Conservation (phyloP, 2,113 vertebrate species). For the Morone saxatilis region DNA sequence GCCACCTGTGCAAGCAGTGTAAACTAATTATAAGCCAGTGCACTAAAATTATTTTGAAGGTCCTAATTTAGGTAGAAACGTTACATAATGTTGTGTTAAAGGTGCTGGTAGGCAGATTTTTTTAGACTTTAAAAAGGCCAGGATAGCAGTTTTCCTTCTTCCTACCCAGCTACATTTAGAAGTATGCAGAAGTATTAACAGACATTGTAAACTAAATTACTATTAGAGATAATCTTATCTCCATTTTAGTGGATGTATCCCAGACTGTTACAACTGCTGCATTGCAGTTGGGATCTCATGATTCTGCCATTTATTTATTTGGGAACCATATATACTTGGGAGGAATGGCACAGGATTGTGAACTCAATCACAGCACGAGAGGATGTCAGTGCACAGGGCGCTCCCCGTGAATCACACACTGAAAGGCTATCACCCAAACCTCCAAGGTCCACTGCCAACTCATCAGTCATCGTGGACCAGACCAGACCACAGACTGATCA, state of each 20-base stretch:
- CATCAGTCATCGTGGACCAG: slow-evolving; percentile 82
- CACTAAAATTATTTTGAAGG: too few relatives aligned
- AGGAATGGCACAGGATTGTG: slow-evolving; percentile 76
- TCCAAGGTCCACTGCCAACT: slow-evolving; percentile 84
- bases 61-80: too few relatives aligned
- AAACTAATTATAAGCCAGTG: too few relatives aligned
- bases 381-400: slow-evolving; percentile 79
- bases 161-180: slow-evolving; percentile 3
- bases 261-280: slow-evolving; percentile 46
- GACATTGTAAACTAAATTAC: slow-evolving; percentile 12
- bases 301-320: slow-evolving; percentile 79
- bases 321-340: slow-evolving; percentile 70
- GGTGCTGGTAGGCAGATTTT: not conserved
- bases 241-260: slow-evolving; percentile 9
- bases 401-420: slow-evolving; percentile 84
- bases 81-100: not conserved
- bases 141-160: not conserved
- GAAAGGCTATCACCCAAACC: slow-evolving; percentile 87
- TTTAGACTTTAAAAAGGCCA: not conserved
- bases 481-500: slow-evolving; percentile 77
- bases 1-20: too few relatives aligned
- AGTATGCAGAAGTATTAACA: slow-evolving; percentile 23
- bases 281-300: slow-evolving; percentile 65
- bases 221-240: slow-evolving; percentile 62
- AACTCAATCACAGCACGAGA: slow-evolving; percentile 82